A percentile compares a stretch with the other conserved stretches of the same genome.
Evolutionary conservation across 2,888 invertebrate genomes (phyloP).

Genomic region (Listrodromus nycthemerus): DNA sequence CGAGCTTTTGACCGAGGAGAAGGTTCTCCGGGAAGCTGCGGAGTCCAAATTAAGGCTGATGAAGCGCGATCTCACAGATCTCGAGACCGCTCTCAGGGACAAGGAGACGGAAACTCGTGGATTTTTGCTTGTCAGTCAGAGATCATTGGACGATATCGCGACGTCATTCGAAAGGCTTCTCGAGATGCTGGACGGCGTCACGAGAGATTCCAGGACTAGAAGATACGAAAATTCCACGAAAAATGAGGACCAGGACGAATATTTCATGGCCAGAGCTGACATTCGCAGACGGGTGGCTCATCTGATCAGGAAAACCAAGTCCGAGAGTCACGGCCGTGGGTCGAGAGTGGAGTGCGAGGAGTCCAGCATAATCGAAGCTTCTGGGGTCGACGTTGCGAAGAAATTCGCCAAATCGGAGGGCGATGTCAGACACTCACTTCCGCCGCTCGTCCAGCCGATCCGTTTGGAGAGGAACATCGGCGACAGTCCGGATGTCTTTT

Average conservation of each 20-base stretch:
- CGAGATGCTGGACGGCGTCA: conserved; percentile 74
- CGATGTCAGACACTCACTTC: conserved; percentile 69
- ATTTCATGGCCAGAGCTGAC: conserved; percentile 62
- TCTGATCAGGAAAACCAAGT: conserved; percentile 81
- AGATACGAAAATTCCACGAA: not conserved
- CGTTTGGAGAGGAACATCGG: conserved; percentile 77
- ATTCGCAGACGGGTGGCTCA: conserved; percentile 75
- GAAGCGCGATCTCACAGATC: conserved; percentile 72
- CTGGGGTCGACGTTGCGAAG: conserved; percentile 53
- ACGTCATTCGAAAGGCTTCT: conserved; percentile 77
- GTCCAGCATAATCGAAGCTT: conserved; percentile 50
- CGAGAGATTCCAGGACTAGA: conserved; percentile 50
- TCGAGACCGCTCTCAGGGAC: conserved; percentile 74
- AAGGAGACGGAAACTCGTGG: conserved; percentile 78
- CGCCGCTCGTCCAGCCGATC: conserved; percentile 69
- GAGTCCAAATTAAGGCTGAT: conserved; percentile 76
- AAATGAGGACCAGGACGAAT: conserved; percentile 34
- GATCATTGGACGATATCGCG: conserved; percentile 79
- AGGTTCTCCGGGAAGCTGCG: conserved; percentile 75
- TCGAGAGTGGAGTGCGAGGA: conserved; percentile 57
- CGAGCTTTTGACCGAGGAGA: conserved; percentile 76
- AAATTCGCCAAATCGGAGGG: conserved; percentile 78
- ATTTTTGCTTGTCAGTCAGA: conserved; percentile 77
- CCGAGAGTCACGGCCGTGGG: conserved; percentile 76
- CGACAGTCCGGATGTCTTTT: conserved; percentile 70